A percentile compares a stretch with the other conserved stretches of the same genome.
phyloP scores from a whole-genome alignment of 1,140 invertebrate species.

The Wiebesia pumilae region DNA sequence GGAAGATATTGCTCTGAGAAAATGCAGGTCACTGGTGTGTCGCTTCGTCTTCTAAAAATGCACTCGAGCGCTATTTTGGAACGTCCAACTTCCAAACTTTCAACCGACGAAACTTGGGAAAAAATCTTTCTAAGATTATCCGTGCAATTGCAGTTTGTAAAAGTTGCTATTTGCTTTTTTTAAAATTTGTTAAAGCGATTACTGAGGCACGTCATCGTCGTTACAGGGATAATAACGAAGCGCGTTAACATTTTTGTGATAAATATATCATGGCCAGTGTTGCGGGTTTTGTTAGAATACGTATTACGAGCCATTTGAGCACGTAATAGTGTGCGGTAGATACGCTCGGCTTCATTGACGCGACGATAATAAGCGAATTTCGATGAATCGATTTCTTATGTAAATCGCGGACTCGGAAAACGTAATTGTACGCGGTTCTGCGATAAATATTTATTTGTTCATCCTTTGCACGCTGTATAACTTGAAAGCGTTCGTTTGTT shows the following conservation, averaged over 20 bases:
- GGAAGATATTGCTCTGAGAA: slow-evolving; percentile 3
- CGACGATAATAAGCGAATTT: not conserved
- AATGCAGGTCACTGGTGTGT: slow-evolving; percentile 40
- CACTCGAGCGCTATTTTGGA: slow-evolving; percentile 24
- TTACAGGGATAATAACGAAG: not conserved
- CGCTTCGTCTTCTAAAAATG: slow-evolving; percentile 30
- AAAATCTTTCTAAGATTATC: not conserved
- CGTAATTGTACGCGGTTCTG: not conserved
- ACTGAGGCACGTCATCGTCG: no score
- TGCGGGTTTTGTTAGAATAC: not conserved
- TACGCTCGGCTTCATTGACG: not conserved
- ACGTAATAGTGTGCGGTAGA: not conserved
- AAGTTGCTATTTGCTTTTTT: not conserved
- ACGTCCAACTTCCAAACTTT: not conserved
- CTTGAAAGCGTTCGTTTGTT: not conserved
- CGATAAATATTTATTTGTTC: not conserved
- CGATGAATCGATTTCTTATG: not conserved
- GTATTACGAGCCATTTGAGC: not conserved
- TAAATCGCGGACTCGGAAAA: not conserved
- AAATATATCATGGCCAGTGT: not conserved
- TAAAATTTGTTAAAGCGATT: no score
- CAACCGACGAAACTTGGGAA: not conserved
- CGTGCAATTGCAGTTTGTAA: not conserved
- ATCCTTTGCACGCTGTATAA: not conserved
- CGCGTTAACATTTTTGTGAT: not conserved